phyloP scores from a whole-genome alignment of 2,113 vertebrate species.

The Pitta sordida region DNA sequence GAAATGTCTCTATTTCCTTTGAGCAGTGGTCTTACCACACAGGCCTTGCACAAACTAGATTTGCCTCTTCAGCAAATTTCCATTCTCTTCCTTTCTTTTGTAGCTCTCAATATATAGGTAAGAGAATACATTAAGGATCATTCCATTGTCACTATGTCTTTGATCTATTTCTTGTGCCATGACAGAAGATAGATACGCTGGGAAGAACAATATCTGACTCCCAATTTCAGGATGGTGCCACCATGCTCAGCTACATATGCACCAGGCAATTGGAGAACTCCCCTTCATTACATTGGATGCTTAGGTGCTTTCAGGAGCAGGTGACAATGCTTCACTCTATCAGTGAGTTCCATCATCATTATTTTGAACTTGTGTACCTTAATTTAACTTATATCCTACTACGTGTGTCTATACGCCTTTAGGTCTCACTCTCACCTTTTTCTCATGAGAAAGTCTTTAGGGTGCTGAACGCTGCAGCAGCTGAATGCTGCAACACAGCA shows the following conservation, averaged over 20 bases:
- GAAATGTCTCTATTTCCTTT: background rate
- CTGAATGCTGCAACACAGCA: background rate
- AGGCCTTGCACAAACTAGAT: background rate
- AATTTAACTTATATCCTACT: background rate
- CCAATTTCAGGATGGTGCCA: background rate
- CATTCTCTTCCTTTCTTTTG: background rate
- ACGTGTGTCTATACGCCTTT: background rate
- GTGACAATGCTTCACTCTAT: background rate
- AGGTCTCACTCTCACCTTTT: background rate
- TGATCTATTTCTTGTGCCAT: background rate
- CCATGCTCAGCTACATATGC: accelerated
- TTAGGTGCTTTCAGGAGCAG: background rate
- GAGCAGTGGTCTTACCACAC: background rate
- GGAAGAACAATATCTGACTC: background rate
- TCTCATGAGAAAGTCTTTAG: background rate
- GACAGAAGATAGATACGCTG: background rate
- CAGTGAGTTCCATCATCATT: background rate
- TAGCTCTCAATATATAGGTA: background rate
- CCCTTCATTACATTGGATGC: accelerated
- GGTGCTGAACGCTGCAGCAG: background rate
- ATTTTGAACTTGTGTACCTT: background rate
- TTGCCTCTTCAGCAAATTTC: background rate
- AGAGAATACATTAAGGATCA: background rate
- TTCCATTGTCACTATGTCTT: background rate
- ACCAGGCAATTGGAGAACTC: background rate